Evolutionary conservation across 2,113 vertebrate species (phyloP), one percentile per base, ranked within the genome.

Genomic region (Catharus bicknelli): DNA sequence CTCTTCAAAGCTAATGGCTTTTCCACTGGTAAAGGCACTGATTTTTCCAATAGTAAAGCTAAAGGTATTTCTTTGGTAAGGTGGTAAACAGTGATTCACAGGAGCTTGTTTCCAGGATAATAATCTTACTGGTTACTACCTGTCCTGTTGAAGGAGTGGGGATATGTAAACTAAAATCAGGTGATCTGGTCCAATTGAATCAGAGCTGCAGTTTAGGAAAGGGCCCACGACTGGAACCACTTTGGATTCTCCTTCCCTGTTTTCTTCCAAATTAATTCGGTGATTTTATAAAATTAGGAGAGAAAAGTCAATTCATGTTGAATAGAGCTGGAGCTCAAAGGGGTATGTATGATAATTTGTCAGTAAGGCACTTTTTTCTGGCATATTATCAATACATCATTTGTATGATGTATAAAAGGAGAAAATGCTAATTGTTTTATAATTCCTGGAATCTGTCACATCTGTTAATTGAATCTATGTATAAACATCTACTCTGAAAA

Each of bases 351-450:
- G 51, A 30, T 4, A 13, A 10, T 73, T 45, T 61, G 36, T 79
- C 23, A 51, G 36, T n/a, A 45, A 30, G 38, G 25, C 20, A 1
- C 25, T 77, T 61, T 79, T 80, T 72, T 20, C 51, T 88, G 64
- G 16, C 7, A 3, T 66, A 2, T 66, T 59, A 51, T 26, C 48
- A 51, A 6, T 36, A 11, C 0, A 1, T 55, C 1, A 0, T 18
- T 69, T 72, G 45, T 67, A 40, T 40, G 40, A 40, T 40, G 5
- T 40, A 40, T 40, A 29, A 82, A 79, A 78, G 32, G 40, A 54
- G 47, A 23, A 75, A 67, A 54, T 32, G 2, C 21, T 55, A 36
- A 32, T 53, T 67, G 38, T 32, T 59, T 23, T 18, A n/a, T 78
- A 64, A 80, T 36, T 70, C 53, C 36, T 2, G 69, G 70, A 58